phyloP scores from a whole-genome alignment of 2,888 invertebrate species.

The Hybos culiciformis region DNA sequence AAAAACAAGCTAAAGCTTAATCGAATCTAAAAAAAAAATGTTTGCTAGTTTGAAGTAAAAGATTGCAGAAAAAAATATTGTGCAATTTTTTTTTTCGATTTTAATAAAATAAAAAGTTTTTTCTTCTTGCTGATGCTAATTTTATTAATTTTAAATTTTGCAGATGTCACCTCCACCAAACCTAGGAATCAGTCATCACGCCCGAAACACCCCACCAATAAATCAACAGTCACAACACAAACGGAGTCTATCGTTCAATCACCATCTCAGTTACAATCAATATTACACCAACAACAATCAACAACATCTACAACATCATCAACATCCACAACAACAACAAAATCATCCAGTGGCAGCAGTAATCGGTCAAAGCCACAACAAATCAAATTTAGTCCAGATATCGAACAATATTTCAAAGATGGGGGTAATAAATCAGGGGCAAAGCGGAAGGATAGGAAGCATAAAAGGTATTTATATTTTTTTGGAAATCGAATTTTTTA shows the following conservation, averaged over 20 bases:
- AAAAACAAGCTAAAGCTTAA: too few relatives aligned
- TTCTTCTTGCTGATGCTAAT: too few relatives aligned
- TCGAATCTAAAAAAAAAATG: too few relatives aligned
- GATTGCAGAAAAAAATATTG: too few relatives aligned
- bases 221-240: slow-evolving; percentile 46
- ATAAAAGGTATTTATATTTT: slow-evolving; percentile 38
- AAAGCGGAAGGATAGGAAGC: slow-evolving; percentile 42
- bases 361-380: slow-evolving; percentile 29
- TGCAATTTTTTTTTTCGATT: too few relatives aligned
- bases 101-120: too few relatives aligned
- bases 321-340: slow-evolving; percentile 41
- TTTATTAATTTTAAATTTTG: slow-evolving; percentile 10
- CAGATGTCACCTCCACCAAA: slow-evolving; percentile 49
- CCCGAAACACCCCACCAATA: slow-evolving; percentile 40
- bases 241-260: slow-evolving; percentile 56
- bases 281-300: slow-evolving; percentile 32
- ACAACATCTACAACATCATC: slow-evolving; percentile 27
- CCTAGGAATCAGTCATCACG: slow-evolving; percentile 28
- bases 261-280: slow-evolving; percentile 54
- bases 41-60: too few relatives aligned
- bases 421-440: slow-evolving; percentile 36
- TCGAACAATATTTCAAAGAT: slow-evolving; percentile 46
- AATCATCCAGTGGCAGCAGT: slow-evolving; percentile 36
- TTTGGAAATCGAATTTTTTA: too few relatives aligned
- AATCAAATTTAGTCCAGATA: slow-evolving; percentile 37